Conservation (phyloP, 2,797 vertebrate species). For the Australoheros facetus region DNA sequence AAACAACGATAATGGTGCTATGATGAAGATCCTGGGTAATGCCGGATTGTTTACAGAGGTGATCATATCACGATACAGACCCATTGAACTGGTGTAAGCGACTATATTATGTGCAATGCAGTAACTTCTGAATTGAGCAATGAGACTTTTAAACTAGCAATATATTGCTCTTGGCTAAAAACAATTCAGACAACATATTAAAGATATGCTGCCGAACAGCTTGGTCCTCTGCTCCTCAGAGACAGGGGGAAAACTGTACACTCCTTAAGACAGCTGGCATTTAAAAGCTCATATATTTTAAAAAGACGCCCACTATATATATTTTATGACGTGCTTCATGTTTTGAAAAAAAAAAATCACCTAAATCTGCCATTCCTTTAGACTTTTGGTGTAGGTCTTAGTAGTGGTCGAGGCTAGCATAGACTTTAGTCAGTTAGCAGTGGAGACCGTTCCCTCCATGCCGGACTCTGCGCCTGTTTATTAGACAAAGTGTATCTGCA, state of each 20-base stretch:
- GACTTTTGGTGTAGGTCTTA: not conserved
- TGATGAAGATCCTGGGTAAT: not conserved
- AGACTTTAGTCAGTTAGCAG: not conserved
- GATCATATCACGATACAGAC: not conserved
- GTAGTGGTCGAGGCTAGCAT: not conserved
- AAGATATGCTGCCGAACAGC: not conserved
- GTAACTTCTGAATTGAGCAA: not conserved
- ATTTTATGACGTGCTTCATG: not conserved
- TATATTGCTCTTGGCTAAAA: not conserved
- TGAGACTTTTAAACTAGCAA: not conserved
- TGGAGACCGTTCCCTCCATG: not conserved
- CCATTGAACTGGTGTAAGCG: no score
- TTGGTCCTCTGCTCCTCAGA: not conserved
- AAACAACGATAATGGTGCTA: not conserved
- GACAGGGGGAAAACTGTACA: not conserved
- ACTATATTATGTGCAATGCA: not conserved
- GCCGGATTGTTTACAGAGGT: not conserved
- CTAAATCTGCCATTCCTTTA: not conserved
- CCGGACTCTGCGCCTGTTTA: not conserved
- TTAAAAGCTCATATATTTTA: not conserved
- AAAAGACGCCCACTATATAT: not conserved
- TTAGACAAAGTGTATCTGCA: not conserved
- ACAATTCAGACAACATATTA: not conserved
- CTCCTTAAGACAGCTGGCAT: no score
- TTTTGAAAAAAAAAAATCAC: not conserved